Evolutionary conservation across 2,113 vertebrate genomes (phyloP), one percentile per base, ranked within the genome.

Genomic region (Serinus canaria): DNA sequence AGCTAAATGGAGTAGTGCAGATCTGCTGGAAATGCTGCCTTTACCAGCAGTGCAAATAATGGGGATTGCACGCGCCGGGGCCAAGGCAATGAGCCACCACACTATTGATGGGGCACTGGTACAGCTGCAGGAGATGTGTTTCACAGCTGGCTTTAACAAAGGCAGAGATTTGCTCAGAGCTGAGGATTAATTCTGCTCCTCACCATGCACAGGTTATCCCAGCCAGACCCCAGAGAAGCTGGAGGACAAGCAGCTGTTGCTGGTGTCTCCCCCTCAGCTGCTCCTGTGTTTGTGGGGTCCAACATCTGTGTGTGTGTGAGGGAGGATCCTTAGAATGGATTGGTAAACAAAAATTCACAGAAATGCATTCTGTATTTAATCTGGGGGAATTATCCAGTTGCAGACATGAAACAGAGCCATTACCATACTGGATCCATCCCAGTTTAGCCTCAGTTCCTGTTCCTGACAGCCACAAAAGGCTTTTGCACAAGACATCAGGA

Each of bases 21-120:
- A 97, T 96, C 96, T 95, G 97, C 97, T 89, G 91, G 92, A 95
- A 95, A 96, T 2, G 64, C 91, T 33, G 96, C 97, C 97, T 98
- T 97, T 94, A 91, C 97, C 98, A 97, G 87, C 97, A 96, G 97
- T 92, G 97, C 98, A 97, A 96, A 97, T 98, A 98, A 98, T 97
- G 98, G 97, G 95, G 97, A 97, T 96, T 95, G 97, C 97, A 98
- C 58, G 97, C 92, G 16, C 97, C 10, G 83, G 96, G 97, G 96
- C 96, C 97, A 96, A 95, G 92, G 98, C 96, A 97, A 98, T 97
- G 98, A 98, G 97, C 95, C 97, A 56, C 96, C 35, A 72, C 94
- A 28, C 97, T 95, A 58, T 43, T 95, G 98, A 97, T 94, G 96
- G 97, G 97, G 95, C 89, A 96, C 97, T 96, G 97, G 98, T 83